phyloP scores from a whole-genome alignment of 2,888 invertebrate species.

The Nycteola revayana region DNA sequence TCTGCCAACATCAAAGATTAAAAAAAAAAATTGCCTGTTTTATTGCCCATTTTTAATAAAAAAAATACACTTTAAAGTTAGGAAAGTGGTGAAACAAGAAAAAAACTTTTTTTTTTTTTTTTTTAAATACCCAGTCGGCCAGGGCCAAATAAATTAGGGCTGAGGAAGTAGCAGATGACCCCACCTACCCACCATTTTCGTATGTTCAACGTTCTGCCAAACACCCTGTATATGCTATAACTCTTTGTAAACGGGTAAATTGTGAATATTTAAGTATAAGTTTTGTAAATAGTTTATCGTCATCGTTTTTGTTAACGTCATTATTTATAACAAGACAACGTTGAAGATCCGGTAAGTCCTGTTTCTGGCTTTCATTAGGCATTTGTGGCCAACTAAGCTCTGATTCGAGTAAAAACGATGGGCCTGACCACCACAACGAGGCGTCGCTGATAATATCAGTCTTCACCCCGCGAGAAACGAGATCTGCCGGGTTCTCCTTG shows the following conservation, averaged over 20 bases:
- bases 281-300: conserved; percentile 1
- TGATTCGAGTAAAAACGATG: conserved; percentile 4
- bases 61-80: too few species aligned
- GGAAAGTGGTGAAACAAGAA: too few species aligned
- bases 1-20: too few species aligned
- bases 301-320: conserved; percentile 1
- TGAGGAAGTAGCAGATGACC: too few species aligned
- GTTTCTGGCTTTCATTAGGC: conserved; percentile 3
- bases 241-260: conserved; percentile 1
- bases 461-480: conserved; percentile 9
- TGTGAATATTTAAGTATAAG: conserved; percentile 6
- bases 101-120: too few species aligned
- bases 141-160: too few species aligned
- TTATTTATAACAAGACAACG: not conserved
- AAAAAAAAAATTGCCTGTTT: too few species aligned
- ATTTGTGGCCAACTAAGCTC: conserved; percentile 2
- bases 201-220: too few species aligned
- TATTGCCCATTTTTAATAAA: too few species aligned
- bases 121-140: too few species aligned
- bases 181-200: too few species aligned
- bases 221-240: conserved; percentile 2
- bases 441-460: conserved; percentile 16
- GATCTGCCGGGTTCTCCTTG: conserved; percentile 4
- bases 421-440: conserved; percentile 27
- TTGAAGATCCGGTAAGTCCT: conserved; percentile 5